A percentile compares a stretch with the other conserved stretches of the same genome.
phyloP scores from a whole-genome alignment of 2,888 invertebrate species.

The Tipula vernalis region DNA sequence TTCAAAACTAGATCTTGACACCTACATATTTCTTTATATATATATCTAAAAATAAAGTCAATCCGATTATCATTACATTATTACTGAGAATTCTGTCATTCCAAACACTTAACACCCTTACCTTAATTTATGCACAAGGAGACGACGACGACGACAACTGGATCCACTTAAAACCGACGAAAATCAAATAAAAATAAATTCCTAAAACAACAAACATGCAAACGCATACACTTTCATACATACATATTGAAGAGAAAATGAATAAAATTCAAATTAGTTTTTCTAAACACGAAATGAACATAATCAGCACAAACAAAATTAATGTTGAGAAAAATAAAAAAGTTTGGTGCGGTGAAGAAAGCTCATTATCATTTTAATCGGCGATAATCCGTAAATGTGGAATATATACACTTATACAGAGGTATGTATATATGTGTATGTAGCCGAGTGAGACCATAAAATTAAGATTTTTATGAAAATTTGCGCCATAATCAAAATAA shows the following conservation, averaged over 20 bases:
- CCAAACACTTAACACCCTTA: not conserved
- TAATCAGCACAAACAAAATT: not conserved
- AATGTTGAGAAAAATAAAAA: no score
- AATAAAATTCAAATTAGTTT: no score
- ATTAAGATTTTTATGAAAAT: not conserved
- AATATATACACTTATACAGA: not conserved
- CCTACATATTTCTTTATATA: not conserved
- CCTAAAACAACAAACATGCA: not conserved
- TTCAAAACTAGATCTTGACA: not conserved
- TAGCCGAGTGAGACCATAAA: not conserved
- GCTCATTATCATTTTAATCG: not conserved
- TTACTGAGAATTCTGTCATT: not conserved
- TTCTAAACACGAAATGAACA: no score
- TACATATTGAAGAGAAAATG: not conserved
- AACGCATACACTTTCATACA: not conserved
- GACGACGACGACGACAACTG: not conserved
- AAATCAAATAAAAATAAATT: not conserved
- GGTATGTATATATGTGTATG: not conserved
- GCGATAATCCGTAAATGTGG: not conserved
- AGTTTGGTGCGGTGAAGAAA: not conserved
- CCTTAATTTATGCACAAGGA: not conserved
- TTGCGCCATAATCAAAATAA: not conserved
- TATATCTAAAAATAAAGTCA: not conserved
- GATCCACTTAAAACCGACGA: not conserved
- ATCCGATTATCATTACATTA: not conserved